Conservation (phyloP, 1,140 invertebrate species). For the Drosophila arawakana region DNA sequence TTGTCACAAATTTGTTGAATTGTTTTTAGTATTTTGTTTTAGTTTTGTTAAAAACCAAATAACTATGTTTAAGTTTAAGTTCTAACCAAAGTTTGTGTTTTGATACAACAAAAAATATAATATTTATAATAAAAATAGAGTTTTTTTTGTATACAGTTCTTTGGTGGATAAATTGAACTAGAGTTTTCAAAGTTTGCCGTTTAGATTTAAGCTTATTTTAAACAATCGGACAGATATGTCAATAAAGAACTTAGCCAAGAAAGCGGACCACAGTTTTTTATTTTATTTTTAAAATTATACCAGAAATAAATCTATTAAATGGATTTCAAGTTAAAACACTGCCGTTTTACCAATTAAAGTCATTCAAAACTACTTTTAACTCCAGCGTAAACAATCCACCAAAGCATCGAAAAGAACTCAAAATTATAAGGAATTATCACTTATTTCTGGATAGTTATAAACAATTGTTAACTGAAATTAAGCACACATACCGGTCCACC, state of each 20-base stretch:
- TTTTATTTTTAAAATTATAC: no score
- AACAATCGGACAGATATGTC: not conserved
- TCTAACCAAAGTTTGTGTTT: slow-evolving; percentile 29
- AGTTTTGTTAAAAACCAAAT: slow-evolving; percentile 16
- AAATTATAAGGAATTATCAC: slow-evolving; percentile 27
- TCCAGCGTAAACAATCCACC: slow-evolving; percentile 7
- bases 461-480: slow-evolving; percentile 21
- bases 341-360: not conserved
- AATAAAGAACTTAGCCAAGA: no score
- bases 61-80: slow-evolving; percentile 17
- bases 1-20: slow-evolving; percentile 44
- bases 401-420: slow-evolving; percentile 10
- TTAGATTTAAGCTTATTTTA: not conserved
- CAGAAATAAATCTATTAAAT: not conserved
- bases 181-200: not conserved
- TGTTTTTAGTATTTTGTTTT: slow-evolving; percentile 24
- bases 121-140: slow-evolving; percentile 23
- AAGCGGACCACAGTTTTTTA: no score
- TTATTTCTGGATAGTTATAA: slow-evolving; percentile 2
- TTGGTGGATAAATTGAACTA: not conserved
- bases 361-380: not conserved
- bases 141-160: slow-evolving; percentile 14
- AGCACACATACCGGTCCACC: slow-evolving; percentile 82
- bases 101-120: slow-evolving; percentile 37
- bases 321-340: not conserved